Evolutionary conservation across 2,113 vertebrate genomes (phyloP), one percentile per base, ranked within the genome.

Genomic region (Notarius lentiginosus): DNA sequence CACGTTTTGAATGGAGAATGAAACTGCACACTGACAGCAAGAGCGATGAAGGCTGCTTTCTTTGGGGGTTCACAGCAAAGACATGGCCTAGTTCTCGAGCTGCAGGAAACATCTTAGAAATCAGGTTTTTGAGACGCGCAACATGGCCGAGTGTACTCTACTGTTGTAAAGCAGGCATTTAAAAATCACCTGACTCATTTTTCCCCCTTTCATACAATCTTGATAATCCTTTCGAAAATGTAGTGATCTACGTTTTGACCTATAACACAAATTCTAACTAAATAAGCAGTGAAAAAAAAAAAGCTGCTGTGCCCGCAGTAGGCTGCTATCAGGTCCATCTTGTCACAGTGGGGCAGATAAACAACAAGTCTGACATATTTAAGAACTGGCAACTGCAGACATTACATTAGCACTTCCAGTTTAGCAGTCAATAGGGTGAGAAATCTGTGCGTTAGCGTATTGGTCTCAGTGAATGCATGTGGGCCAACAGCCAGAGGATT

Each of bases 21-120:
- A 85, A 87, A 86, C 55, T 34, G 63, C 80, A 65, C n/a, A 18
- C 56, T 85, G 82, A 84, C 24, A 73, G 76, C 76, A 77, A 81
- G 76, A 70, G 66, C 82, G 87, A 86, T 87, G 82, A 88, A 82
- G 63, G 81, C 63, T 81, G 86, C 66, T 88, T 89, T 88, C 68
- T 89, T 80, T 58, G 87, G 55, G 86, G 84, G 88, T 88, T 92
- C 84, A 89, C 80, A 90, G 89, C 84, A 72, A 89, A 90, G 89
- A 84, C 79, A 73, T 79, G 86, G 83, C 91, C 90, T 91, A 90
- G 85, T 91, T 91, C 49, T 88, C 75, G 82, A 90, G 68, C 82
- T 83, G 2, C 86, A 68, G 55, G 89, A 90, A 89, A 81, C 79
- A 8, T 75, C n/a, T 70, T 53, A 17, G 0, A 55, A 79, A 55